phyloP scores from a whole-genome alignment of 2,113 vertebrate genomes.

The Camarhynchus parvulus region DNA sequence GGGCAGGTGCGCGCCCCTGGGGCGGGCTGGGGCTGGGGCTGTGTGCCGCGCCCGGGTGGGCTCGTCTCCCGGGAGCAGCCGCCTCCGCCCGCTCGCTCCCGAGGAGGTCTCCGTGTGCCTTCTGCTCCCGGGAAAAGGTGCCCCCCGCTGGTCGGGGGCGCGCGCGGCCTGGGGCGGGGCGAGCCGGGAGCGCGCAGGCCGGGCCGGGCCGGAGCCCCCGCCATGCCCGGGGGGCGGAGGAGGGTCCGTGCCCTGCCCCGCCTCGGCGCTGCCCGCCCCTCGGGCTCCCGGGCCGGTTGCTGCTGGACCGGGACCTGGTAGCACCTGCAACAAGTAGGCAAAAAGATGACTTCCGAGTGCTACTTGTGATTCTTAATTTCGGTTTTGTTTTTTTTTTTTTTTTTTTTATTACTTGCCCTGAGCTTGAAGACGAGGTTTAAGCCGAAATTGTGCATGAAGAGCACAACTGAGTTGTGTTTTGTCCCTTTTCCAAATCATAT shows the following conservation, averaged over 20 bases:
- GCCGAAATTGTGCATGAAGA: neutral
- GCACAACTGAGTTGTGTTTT: neutral
- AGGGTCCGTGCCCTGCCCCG: too few relatives aligned
- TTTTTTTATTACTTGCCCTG: neutral
- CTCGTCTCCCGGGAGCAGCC: too few relatives aligned
- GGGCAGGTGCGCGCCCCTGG: neutral
- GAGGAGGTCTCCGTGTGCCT: neutral
- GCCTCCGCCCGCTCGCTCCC: neutral
- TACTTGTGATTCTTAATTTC: neutral
- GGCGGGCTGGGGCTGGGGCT: neutral
- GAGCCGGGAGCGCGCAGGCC: neutral
- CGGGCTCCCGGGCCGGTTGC: accelerated
- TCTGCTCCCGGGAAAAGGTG: neutral
- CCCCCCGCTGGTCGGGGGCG: neutral
- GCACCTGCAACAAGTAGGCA: neutral
- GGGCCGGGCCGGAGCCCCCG: neutral
- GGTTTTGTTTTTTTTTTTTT: neutral
- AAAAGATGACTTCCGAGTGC: neutral
- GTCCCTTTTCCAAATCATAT: accelerated
- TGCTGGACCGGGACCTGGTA: neutral
- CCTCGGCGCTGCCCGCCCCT: neutral
- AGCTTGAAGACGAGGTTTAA: neutral
- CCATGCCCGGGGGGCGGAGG: neutral
- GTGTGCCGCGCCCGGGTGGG: too few relatives aligned
- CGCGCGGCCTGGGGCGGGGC: neutral